Conservation (phyloP, 2,797 vertebrate species). For the Tauraco hartlaubi region DNA sequence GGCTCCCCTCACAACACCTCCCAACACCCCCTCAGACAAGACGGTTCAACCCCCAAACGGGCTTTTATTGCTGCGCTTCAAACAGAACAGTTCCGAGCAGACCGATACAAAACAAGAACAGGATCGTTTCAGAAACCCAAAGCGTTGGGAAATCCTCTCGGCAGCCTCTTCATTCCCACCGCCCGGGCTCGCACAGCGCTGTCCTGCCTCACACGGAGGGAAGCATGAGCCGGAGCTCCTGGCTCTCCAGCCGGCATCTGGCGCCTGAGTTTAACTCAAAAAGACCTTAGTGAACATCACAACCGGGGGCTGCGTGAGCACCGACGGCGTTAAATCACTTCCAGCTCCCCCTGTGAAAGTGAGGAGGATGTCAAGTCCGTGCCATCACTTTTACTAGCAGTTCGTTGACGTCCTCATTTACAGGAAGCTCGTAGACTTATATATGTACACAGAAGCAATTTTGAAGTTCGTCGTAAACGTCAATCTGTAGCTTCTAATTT, state of each 20-base stretch:
- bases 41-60: fast-evolving
- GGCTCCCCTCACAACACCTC: neutral
- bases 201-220: neutral
- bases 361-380: neutral
- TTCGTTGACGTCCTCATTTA: neutral
- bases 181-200: fast-evolving
- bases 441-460: neutral
- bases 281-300: neutral
- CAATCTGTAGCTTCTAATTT: neutral
- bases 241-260: fast-evolving
- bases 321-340: fast-evolving
- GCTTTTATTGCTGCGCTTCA: conserved; percentile 15
- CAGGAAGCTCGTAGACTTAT: neutral
- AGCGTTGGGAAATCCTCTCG: neutral
- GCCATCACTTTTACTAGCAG: neutral
- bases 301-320: neutral
- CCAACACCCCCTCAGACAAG: neutral
- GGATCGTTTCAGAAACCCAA: fast-evolving
- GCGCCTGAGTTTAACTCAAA: neutral
- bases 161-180: fast-evolving
- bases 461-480: neutral
- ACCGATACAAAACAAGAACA: neutral
- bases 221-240: fast-evolving
- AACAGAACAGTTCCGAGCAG: neutral
- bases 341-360: fast-evolving